Base-by-base conservation (phyloP, 2,888 invertebrate genomes). In the Temnothorax unifasciatus region DNA sequence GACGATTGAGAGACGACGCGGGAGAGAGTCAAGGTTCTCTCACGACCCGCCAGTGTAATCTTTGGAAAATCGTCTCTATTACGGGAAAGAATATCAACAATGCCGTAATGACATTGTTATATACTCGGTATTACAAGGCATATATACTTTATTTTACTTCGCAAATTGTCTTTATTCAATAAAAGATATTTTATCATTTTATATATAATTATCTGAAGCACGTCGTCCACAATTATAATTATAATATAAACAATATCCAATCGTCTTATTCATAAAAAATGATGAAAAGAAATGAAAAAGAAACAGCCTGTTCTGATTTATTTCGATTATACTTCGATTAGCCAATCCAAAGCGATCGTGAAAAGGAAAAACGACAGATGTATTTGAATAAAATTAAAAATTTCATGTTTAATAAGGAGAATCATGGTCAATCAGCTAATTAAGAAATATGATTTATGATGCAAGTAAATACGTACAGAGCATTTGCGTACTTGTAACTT, bases 1-100 rank as follows among this genome's bases (percentile, higher is more conserved):
- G 52, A 69, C 73, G 77, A 57, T 34, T 74, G 50, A 57, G 25
- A 47, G 15, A 66, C 18, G 8, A 34, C 18, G n/a, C 66, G 13
- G 50, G 69, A 69, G 57, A 59, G 74, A 74, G 44, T 73, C 75
- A 44, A 83, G 71, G 34, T 59, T 73, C 79, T 81, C 61, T 69
- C 79, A 75, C 83, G 83, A 64, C 47, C 21, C 11, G 44, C 15
- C n/a, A 21, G 52, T 15, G 68, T 66, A 77, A 86, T 75, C 82
- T 52, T 57, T 82, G 69, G 77, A 87, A 86, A 84, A 86, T 79
- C 64, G 50, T 25, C n/a, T 47, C 11, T 8, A 47, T 69, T 61
- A 64, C 11, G 41, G 6, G 47, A 64, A 64, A 59, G 75, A 57
- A 61, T 38, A 57, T 77, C 63, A 38, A 21, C 57, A 74, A 82